A percentile compares a stretch with the other conserved stretches of the same genome.
These are phyloP conservation scores for Eurosta solidaginis DNA, from an alignment of 1,140 invertebrate genomes.

Conservation along the genomic window DNA sequence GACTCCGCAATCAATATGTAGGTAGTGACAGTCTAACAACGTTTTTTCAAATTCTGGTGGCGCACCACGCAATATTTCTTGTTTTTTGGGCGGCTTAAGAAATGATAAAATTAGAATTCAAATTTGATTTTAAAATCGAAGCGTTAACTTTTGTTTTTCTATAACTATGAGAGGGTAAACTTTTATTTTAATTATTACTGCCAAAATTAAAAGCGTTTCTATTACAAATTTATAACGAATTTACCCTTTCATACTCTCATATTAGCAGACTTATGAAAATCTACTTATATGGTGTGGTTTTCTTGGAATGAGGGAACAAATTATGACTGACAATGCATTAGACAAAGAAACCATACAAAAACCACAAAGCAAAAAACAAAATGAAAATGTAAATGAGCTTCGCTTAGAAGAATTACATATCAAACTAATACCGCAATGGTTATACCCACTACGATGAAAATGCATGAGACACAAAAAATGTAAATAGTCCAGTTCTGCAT, in stretches of 20 bases:
- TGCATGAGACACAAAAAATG: too few relatives aligned
- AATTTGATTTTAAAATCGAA: slow-evolving; percentile 1
- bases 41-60: too few relatives aligned
- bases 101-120: slow-evolving; percentile 15
- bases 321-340: slow-evolving; percentile 30
- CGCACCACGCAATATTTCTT: too few relatives aligned
- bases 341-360: neutral
- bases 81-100: too few relatives aligned
- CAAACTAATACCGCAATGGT: too few relatives aligned
- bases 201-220: slow-evolving; percentile 15
- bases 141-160: too few relatives aligned
- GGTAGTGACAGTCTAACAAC: too few relatives aligned
- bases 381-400: neutral
- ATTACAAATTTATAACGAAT: neutral
- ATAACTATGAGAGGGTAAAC: neutral
- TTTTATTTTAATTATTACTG: neutral
- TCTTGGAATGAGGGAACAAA: slow-evolving; percentile 2
- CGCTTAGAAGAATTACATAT: neutral
- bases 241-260: neutral
- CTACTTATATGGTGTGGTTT: neutral
- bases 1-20: too few relatives aligned
- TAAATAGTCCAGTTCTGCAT: too few relatives aligned
- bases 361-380: neutral
- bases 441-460: too few relatives aligned
- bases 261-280: neutral